Evolutionary conservation across 2,113 vertebrate species (phyloP).

Genomic region (Entelurus aequoreus): DNA sequence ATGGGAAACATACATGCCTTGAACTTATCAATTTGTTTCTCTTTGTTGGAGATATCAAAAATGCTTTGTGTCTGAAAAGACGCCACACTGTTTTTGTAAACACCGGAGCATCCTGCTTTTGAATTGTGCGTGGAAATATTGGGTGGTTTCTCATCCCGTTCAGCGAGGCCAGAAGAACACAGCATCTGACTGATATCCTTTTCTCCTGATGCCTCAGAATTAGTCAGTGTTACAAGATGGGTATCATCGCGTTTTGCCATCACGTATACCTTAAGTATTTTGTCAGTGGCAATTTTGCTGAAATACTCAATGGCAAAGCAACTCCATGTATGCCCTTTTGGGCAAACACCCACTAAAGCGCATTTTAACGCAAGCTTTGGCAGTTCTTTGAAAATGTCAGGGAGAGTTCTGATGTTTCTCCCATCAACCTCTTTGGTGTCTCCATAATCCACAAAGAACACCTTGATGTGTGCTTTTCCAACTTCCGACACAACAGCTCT

Average conservation of each 20-base stretch:
- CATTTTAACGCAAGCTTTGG: constrained; percentile 81
- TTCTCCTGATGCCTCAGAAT: constrained; percentile 69
- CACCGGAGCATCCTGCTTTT: not conserved
- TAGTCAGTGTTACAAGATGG: constrained; percentile 76
- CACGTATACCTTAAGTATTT: constrained; percentile 71
- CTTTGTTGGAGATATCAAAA: not conserved
- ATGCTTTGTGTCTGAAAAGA: constrained; percentile 13
- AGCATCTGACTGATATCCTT: constrained; percentile 75
- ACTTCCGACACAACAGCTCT: constrained; percentile 73
- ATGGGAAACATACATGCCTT: constrained; percentile 73
- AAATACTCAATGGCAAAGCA: constrained; percentile 74
- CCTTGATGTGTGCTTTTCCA: constrained; percentile 55
- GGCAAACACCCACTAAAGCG: constrained; percentile 69
- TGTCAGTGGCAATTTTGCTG: constrained; percentile 75
- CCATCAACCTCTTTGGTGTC: constrained; percentile 67
- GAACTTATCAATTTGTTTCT: constrained; percentile 39
- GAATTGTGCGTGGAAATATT: constrained; percentile 9
- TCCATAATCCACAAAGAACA: constrained; percentile 84
- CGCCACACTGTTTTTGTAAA: not conserved
- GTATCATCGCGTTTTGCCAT: constrained; percentile 57
- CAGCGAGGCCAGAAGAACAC: constrained; percentile 67
- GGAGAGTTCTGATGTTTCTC: constrained; percentile 68
- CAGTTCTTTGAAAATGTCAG: constrained; percentile 70
- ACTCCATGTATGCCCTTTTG: constrained; percentile 75
- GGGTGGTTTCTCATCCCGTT: constrained; percentile 52